Base-by-base conservation (phyloP, 2,888 invertebrate species). In the Epistrophe grossulariae region DNA sequence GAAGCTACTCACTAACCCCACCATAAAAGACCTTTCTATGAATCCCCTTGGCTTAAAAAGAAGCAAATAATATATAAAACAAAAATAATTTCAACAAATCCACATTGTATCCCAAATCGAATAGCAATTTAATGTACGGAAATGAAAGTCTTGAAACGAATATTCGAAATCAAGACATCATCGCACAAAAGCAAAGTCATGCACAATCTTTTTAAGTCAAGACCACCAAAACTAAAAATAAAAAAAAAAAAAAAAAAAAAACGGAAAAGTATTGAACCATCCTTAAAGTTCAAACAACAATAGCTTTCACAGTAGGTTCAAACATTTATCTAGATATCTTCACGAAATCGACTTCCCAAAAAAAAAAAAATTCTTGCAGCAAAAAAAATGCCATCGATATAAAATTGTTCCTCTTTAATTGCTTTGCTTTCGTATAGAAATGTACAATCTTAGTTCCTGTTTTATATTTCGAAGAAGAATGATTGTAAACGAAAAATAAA, bases 91-190 rank as follows among this genome's bases (percentile, higher is more conserved):
- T 55, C 15, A 15, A 24, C 55, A 28, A 55, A 55, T 31, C 55
- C 55, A 8, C 4, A 28, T 15, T 55, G 55, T 55, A 55, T 55
- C 55, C n/a, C 2, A 55, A 55, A 55, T 55, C 55, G 10, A 55
- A 55, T 40, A 62, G 9, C 48, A 48, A 66, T 66, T 35, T 17
- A 66, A 66, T 35, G 17, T 11, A 66, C 66, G 66, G 66, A 66
- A 50, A 66, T 66, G 66, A 66, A 66, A 48, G 45, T 66, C 48
- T n/a, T n/a, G 17, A 66, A 66, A n/a, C 48, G 48, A 66, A 50
- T 17, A 48, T 17, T 35, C 17, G 19, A 11, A 45, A 66, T 66
- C 64, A 66, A 48, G 66, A 35, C 17, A 48, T 48, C 17, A 48
- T 48, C 64, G 4, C 24, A n/a, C 17, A 35, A 59, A 17, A 59